Evolutionary conservation across 2,113 vertebrate species (phyloP).

Genomic region (Taurulus bubalis): DNA sequence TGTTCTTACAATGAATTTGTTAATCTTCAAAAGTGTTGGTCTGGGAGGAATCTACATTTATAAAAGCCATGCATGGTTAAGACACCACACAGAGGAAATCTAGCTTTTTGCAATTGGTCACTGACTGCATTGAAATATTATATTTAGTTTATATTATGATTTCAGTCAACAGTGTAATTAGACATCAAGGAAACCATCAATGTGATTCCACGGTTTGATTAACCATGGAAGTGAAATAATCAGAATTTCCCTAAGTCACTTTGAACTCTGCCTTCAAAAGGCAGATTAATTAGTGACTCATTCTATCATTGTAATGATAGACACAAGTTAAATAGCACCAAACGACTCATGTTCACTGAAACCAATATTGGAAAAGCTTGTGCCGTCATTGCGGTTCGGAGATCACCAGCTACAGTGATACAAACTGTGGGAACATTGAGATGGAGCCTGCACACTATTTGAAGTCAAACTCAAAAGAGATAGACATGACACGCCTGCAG

Average conservation of each 20-base stretch:
- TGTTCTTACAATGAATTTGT: neutral
- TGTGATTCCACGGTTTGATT: constrained; percentile 33
- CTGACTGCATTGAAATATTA: constrained; percentile 2
- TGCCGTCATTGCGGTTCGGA: neutral
- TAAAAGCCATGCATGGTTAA: neutral
- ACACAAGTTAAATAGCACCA: constrained; percentile 36
- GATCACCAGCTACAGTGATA: constrained; percentile 8
- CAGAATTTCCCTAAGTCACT: constrained; percentile 27
- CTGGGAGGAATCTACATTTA: neutral
- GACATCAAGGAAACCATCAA: constrained; percentile 12
- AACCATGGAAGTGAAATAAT: constrained; percentile 22
- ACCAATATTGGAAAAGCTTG: constrained; percentile 33
- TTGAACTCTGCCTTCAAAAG: constrained; percentile 65
- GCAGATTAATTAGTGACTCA: constrained; percentile 28
- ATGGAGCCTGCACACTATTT: neutral
- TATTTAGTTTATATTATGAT: constrained; percentile 25
- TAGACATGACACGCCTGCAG: neutral
- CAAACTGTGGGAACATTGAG: neutral
- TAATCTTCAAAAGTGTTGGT: neutral
- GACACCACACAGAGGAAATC: neutral
- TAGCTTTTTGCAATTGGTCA: constrained; percentile 2
- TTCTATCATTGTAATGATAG: constrained; percentile 34
- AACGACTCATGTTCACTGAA: constrained; percentile 17
- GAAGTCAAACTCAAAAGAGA: constrained; percentile 23
- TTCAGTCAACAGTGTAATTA: constrained; percentile 26